Conservation (phyloP, 2,113 vertebrate species). For the Phyllopteryx taeniolatus region DNA sequence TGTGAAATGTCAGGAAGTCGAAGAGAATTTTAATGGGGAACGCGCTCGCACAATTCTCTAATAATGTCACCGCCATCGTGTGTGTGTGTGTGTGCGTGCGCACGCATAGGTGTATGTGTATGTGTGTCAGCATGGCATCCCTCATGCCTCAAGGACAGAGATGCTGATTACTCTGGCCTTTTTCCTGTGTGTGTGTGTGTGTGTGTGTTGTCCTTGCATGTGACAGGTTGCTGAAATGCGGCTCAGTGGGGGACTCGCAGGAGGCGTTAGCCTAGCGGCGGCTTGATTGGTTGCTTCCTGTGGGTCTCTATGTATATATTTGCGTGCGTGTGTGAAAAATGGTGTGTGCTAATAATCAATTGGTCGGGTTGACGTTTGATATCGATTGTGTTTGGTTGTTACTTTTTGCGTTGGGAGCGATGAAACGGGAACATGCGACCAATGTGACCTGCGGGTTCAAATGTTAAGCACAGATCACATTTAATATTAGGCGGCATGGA, state of each 20-base stretch:
- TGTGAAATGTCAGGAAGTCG: slow-evolving; percentile 34
- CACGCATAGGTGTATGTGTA: slow-evolving; percentile 18
- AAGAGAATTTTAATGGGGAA: slow-evolving; percentile 29
- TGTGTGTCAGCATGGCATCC: slow-evolving; percentile 27
- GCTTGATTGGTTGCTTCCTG: slow-evolving; percentile 4
- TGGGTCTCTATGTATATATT: slow-evolving; percentile 2
- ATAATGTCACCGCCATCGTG: slow-evolving; percentile 3
- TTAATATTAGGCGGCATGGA: slow-evolving; percentile 26
- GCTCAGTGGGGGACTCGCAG: background rate
- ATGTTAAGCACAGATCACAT: background rate
- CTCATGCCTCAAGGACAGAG: slow-evolving; percentile 50
- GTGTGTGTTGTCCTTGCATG: slow-evolving; percentile 11
- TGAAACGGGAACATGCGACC: background rate
- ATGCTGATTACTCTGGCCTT: slow-evolving; percentile 35
- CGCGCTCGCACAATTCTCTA: slow-evolving; percentile 2
- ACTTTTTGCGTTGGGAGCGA: background rate
- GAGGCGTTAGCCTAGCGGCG: background rate
- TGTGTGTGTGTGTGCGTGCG: slow-evolving; percentile 4
- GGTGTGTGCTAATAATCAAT: background rate
- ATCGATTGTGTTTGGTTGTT: background rate
- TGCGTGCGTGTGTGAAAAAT: slow-evolving; percentile 1
- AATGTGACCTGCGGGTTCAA: background rate
- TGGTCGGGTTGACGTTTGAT: slow-evolving; percentile 7
- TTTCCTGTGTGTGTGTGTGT: slow-evolving; percentile 27
- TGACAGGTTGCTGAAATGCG: slow-evolving; percentile 13